A percentile compares a stretch with the other conserved stretches of the same genome.
Conservation (phyloP, 2,888 invertebrate species). For the Sinopyrophorus schimmeli region DNA sequence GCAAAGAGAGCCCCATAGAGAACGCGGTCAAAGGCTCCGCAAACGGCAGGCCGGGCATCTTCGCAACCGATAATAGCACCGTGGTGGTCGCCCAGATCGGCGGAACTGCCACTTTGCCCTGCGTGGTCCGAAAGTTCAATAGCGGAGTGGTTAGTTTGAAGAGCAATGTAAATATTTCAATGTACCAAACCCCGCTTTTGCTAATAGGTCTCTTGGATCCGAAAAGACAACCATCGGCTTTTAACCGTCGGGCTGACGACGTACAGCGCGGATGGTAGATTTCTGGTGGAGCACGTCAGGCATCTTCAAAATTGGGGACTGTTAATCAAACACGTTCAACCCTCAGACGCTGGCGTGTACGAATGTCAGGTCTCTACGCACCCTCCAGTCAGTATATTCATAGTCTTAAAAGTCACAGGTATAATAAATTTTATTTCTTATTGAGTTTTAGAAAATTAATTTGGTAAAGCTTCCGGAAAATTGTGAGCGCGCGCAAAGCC, state of each 20-base stretch:
- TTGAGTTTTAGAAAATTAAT: not conserved
- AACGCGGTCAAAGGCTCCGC: slow-evolving; percentile 37
- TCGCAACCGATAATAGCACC: slow-evolving; percentile 59
- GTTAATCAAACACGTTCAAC: slow-evolving; percentile 71
- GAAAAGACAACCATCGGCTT: slow-evolving; percentile 69
- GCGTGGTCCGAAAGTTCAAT: slow-evolving; percentile 58
- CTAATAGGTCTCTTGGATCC: slow-evolving; percentile 70
- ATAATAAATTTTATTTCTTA: slow-evolving; percentile 48
- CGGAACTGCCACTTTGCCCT: slow-evolving; percentile 59
- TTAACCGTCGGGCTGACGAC: slow-evolving; percentile 71
- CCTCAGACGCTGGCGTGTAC: slow-evolving; percentile 72
- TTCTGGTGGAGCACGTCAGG: slow-evolving; percentile 65
- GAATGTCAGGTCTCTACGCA: slow-evolving; percentile 83
- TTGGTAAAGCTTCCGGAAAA: slow-evolving; percentile 3
- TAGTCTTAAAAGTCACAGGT: slow-evolving; percentile 76
- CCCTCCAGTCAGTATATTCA: slow-evolving; percentile 74
- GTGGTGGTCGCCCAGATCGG: slow-evolving; percentile 58
- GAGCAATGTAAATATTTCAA: slow-evolving; percentile 4
- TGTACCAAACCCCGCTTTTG: slow-evolving; percentile 12
- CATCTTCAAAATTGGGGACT: slow-evolving; percentile 68
- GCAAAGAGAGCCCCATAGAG: slow-evolving; percentile 39
- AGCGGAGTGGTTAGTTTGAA: slow-evolving; percentile 57
- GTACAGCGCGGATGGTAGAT: slow-evolving; percentile 68
- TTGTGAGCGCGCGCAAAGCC: no score
- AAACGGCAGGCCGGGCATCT: slow-evolving; percentile 45